A percentile compares a stretch with the other conserved stretches of the same genome.
Evolutionary conservation across 1,140 invertebrate species (phyloP).

Genomic region (Wiebesia pumilae): DNA sequence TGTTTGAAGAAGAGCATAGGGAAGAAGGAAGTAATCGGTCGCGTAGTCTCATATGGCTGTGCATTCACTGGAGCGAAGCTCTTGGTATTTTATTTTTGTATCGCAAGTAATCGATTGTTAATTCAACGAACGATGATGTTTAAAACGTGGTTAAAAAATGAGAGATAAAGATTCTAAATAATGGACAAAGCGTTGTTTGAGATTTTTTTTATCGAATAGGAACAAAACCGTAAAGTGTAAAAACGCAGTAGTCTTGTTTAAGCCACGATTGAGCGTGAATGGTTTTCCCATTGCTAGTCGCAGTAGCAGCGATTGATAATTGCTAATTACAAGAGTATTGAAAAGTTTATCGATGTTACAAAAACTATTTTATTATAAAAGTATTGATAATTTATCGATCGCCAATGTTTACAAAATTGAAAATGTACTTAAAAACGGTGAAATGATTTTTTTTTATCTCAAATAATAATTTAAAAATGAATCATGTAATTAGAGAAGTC

Average conservation of each 20-base stretch:
- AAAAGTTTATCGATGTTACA: slow-evolving; percentile 9
- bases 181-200: slow-evolving; percentile 22
- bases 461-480: slow-evolving; percentile 22
- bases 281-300: slow-evolving; percentile 36
- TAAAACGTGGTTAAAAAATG: slow-evolving; percentile 44
- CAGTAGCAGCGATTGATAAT: slow-evolving; percentile 48
- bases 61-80: slow-evolving; percentile 72
- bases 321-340: slow-evolving; percentile 23
- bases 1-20: slow-evolving; percentile 50
- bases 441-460: slow-evolving; percentile 16
- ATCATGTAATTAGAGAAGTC: slow-evolving; percentile 22
- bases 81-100: slow-evolving; percentile 75
- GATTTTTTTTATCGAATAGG: slow-evolving; percentile 19
- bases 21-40: slow-evolving; percentile 62
- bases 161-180: slow-evolving; percentile 36
- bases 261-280: slow-evolving; percentile 5
- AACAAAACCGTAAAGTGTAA: slow-evolving; percentile 31
- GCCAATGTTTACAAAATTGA: slow-evolving; percentile 1
- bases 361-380: slow-evolving; percentile 31
- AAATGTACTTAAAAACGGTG: slow-evolving; percentile 40
- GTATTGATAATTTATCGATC: slow-evolving; percentile 26
- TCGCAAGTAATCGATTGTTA: slow-evolving; percentile 71
- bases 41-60: slow-evolving; percentile 74
- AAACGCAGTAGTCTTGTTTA: slow-evolving; percentile 31
- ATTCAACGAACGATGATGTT: slow-evolving; percentile 67